Evolutionary conservation across 2,888 invertebrate species (phyloP).

Genomic region (Apoda limacodes): DNA sequence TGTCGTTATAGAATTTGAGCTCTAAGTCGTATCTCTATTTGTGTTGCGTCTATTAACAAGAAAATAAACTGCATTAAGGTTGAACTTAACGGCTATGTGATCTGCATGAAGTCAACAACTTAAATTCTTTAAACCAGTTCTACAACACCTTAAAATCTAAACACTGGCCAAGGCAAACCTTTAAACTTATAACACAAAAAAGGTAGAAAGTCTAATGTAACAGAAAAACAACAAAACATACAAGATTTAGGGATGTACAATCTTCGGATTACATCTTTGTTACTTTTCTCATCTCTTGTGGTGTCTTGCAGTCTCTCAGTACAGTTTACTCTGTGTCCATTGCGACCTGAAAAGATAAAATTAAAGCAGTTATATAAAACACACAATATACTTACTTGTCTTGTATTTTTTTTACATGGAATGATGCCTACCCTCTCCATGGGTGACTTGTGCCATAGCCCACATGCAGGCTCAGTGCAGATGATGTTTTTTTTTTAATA

Average conservation of each 20-base stretch:
- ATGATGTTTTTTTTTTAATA: too few relatives aligned
- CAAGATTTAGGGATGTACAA: too few relatives aligned
- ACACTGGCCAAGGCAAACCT: slow-evolving; percentile 56
- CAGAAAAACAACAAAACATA: too few relatives aligned
- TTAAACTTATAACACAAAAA: slow-evolving; percentile 25
- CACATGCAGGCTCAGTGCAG: too few relatives aligned
- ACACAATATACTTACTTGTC: neutral
- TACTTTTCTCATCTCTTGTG: slow-evolving; percentile 6
- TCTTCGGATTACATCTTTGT: slow-evolving; percentile 4
- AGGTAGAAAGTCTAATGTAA: slow-evolving; percentile 27
- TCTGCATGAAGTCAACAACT: too few relatives aligned
- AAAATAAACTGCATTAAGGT: too few relatives aligned
- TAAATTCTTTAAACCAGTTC: neutral
- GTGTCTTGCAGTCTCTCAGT: slow-evolving; percentile 33
- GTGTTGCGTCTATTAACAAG: too few relatives aligned
- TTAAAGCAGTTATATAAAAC: slow-evolving; percentile 6
- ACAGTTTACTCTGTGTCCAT: slow-evolving; percentile 60
- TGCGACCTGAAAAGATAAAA: slow-evolving; percentile 60
- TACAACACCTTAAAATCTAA: slow-evolving; percentile 15
- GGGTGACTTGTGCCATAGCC: too few relatives aligned
- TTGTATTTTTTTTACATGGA: neutral
- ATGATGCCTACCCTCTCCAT: too few relatives aligned
- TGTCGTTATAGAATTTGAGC: too few relatives aligned
- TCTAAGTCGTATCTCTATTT: too few relatives aligned
- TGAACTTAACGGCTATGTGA: too few relatives aligned